Percentiles rank a stretch among this genome's conserved stretches.
These are phyloP conservation scores for Synergus umbraculus DNA, from an alignment of 2,888 invertebrate species.

Conservation along the genomic window DNA sequence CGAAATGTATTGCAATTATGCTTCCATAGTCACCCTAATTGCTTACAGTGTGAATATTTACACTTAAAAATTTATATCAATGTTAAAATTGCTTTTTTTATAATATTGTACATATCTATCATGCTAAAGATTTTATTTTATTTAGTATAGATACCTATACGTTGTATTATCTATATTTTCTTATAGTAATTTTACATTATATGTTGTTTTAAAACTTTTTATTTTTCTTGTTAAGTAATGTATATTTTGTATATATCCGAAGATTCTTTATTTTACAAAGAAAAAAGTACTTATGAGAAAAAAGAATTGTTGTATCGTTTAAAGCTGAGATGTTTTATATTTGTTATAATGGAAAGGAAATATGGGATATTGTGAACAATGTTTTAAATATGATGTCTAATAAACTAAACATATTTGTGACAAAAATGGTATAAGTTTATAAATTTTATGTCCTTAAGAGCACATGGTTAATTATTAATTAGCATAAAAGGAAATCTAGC, in stretches of 20 bases:
- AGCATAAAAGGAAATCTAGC: no score
- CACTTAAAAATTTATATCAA: not conserved
- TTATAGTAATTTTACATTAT: not conserved
- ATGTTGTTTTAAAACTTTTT: not conserved
- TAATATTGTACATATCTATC: not conserved
- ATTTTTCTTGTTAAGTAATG: not conserved
- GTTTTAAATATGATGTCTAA: not conserved
- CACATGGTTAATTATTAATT: no score
- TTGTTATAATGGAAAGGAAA: not conserved
- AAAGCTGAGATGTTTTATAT: not conserved
- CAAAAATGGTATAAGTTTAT: not conserved
- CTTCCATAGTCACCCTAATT: not conserved
- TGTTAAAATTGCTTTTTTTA: not conserved
- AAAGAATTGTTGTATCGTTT: not conserved
- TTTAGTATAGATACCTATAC: not conserved
- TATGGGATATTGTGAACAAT: not conserved
- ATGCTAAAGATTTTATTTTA: not conserved
- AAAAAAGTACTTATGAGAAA: not conserved
- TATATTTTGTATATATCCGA: not conserved
- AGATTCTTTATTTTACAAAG: not conserved
- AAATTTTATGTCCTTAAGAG: no score
- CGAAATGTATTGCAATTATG: not conserved
- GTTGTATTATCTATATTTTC: not conserved
- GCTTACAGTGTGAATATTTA: not conserved
- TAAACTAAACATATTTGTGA: not conserved